A percentile compares a stretch with the other conserved stretches of the same genome.
phyloP scores from a whole-genome alignment of 2,888 invertebrate genomes.

The Hoplodrina ambigua region DNA sequence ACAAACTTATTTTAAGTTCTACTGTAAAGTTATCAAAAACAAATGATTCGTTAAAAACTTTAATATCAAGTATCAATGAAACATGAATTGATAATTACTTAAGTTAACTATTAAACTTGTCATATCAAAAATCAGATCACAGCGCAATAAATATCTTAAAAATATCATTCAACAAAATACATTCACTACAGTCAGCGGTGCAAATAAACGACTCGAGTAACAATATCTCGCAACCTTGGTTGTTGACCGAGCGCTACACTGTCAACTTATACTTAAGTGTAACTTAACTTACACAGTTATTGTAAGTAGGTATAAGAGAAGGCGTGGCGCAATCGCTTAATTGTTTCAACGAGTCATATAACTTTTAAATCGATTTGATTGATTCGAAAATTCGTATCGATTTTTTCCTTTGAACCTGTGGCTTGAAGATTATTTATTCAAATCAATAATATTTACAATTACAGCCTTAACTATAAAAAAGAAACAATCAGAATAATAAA shows the following conservation, averaged over 20 bases:
- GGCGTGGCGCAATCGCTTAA: constrained; percentile 46
- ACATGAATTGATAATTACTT: neutral
- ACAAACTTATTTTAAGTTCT: too few relatives aligned
- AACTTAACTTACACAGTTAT: constrained; percentile 23
- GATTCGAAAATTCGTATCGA: constrained; percentile 8
- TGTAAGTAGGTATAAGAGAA: constrained; percentile 24
- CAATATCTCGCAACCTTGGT: constrained; percentile 68
- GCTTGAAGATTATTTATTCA: too few relatives aligned
- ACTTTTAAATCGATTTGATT: constrained; percentile 17
- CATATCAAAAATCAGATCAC: neutral
- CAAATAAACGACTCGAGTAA: constrained; percentile 61
- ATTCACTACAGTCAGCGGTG: constrained; percentile 42
- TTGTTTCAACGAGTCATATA: constrained; percentile 38
- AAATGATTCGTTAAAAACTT: neutral
- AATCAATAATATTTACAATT: too few relatives aligned
- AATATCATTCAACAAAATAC: constrained; percentile 44
- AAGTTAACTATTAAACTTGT: constrained; percentile 4
- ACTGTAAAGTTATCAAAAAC: too few relatives aligned
- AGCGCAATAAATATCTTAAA: constrained; percentile 25
- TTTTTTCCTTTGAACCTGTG: neutral
- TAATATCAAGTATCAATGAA: neutral
- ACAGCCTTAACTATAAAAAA: too few relatives aligned
- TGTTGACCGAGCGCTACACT: constrained; percentile 63
- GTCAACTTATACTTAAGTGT: constrained; percentile 32
- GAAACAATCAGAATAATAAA: too few relatives aligned